These are phyloP conservation scores for Drosophila arawakana DNA, from an alignment of 1,140 invertebrate genomes.

Conservation along the genomic window DNA sequence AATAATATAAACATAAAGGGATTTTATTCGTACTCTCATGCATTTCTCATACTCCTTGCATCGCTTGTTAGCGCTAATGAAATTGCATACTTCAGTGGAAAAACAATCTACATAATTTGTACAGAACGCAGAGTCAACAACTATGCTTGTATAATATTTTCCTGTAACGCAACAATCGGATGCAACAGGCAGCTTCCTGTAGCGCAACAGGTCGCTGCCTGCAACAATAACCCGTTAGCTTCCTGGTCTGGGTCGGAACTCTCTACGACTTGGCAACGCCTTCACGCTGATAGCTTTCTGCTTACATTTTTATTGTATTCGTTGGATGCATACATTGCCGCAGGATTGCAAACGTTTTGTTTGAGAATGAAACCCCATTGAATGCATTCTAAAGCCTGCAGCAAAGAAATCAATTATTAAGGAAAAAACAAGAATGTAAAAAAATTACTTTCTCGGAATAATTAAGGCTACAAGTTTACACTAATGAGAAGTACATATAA, in stretches of 20 bases:
- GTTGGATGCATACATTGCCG: not conserved
- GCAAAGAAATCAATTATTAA: conserved; percentile 19
- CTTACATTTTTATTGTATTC: conserved; percentile 59
- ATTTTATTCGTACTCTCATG: no score
- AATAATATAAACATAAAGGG: not conserved
- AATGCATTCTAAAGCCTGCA: not conserved
- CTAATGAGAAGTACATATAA: not conserved
- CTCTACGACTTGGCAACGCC: conserved; percentile 5
- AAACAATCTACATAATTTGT: conserved; percentile 25
- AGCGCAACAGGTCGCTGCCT: conserved; percentile 46
- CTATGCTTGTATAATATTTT: conserved; percentile 1
- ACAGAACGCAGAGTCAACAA: conserved; percentile 23
- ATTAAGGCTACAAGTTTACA: not conserved
- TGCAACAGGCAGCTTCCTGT: conserved; percentile 35
- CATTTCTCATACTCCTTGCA: not conserved
- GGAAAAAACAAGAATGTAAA: conserved; percentile 4
- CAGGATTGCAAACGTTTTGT: not conserved
- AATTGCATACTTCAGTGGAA: conserved; percentile 28
- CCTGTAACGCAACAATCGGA: conserved; percentile 12
- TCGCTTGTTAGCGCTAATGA: conserved; percentile 14
- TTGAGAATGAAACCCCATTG: not conserved
- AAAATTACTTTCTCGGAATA: conserved; percentile 8
- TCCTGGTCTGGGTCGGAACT: conserved; percentile 27
- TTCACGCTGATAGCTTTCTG: conserved; percentile 38
- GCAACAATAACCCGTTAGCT: not conserved